Conservation (phyloP, 2,113 vertebrate species). For the Carettochelys insculpta region DNA sequence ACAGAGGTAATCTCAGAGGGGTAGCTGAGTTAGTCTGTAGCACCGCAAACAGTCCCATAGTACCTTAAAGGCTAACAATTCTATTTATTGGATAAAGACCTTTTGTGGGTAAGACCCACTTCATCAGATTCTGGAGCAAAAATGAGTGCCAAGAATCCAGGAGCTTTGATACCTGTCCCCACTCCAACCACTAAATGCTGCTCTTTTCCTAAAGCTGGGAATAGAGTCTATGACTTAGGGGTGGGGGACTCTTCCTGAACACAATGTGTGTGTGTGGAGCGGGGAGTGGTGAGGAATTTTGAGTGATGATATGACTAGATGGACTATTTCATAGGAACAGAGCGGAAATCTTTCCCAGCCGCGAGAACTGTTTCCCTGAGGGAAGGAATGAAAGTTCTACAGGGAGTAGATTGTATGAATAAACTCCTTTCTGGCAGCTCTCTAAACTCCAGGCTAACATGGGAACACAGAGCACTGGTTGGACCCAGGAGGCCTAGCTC, state of each 20-base stretch:
- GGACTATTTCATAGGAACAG: neutral
- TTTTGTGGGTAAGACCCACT: too few species aligned
- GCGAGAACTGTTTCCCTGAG: neutral
- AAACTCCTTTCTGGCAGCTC: neutral
- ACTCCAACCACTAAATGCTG: neutral
- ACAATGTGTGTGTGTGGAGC: too few species aligned
- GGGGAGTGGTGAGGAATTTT: neutral
- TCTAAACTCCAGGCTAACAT: neutral
- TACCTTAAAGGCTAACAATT: too few species aligned
- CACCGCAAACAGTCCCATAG: too few species aligned
- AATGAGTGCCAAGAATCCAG: too few species aligned
- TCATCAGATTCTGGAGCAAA: too few species aligned
- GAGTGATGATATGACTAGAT: neutral
- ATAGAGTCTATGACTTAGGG: neutral
- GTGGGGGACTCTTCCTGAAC: neutral
- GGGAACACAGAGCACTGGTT: neutral
- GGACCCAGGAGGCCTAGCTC: neutral
- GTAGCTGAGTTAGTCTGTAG: too few species aligned
- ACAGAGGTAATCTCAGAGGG: too few species aligned
- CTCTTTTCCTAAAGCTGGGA: neutral
- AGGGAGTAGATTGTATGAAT: neutral
- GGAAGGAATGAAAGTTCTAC: neutral
- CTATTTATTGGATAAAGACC: too few species aligned
- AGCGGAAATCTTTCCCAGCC: neutral
- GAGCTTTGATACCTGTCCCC: neutral